phyloP scores from a whole-genome alignment of 2,113 vertebrate genomes.

The Scytalopus superciliaris region DNA sequence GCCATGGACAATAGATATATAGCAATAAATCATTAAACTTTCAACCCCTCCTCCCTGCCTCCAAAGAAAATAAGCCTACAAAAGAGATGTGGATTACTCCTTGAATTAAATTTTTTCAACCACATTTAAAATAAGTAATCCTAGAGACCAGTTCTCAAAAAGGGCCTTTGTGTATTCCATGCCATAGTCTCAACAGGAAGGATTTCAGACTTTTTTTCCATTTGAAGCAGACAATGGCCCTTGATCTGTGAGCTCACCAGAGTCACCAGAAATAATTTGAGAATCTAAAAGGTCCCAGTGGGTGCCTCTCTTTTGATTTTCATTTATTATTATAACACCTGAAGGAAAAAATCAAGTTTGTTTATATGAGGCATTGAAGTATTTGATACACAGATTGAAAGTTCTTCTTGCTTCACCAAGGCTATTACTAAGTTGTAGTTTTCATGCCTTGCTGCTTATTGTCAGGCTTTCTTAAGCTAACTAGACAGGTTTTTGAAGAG shows the following conservation, averaged over 20 bases:
- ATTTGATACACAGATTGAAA: not conserved
- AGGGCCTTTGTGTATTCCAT: not conserved
- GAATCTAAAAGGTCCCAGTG: not conserved
- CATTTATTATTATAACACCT: not conserved
- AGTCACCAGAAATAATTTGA: not conserved
- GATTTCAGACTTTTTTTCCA: not conserved
- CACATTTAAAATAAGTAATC: not conserved
- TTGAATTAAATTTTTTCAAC: not conserved
- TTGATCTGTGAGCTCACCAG: not conserved
- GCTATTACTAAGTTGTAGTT: not conserved
- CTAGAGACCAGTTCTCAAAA: not conserved
- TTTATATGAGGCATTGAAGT: not conserved
- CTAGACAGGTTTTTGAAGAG: not conserved
- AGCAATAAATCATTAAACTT: not conserved
- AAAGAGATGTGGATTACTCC: not conserved
- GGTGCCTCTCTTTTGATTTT: not conserved
- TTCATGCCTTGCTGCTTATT: not conserved
- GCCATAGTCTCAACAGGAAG: not conserved
- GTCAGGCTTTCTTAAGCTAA: not conserved
- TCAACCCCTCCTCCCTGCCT: not conserved
- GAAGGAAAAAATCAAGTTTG: not conserved
- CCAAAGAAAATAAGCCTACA: not conserved
- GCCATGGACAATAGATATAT: not conserved
- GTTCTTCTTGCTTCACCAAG: not conserved
- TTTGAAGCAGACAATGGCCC: not conserved